Base-by-base conservation (phyloP, 2,888 invertebrate genomes). In the Acrobasis repandana region DNA sequence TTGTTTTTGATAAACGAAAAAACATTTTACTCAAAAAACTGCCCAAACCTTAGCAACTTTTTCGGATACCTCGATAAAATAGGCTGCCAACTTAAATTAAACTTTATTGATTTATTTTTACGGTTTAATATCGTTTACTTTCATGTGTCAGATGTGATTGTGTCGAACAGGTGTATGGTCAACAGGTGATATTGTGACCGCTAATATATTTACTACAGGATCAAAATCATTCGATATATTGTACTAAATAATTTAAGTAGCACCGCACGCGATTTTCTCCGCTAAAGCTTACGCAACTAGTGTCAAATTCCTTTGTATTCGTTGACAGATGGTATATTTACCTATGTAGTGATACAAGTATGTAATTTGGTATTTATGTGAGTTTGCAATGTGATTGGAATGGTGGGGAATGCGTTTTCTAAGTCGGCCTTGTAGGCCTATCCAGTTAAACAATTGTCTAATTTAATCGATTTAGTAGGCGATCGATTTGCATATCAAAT, bases 171-270 rank as follows among this genome's bases (percentile, higher is more conserved):
- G 91, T 91, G 91, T 82, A 73, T 72, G 66, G 74, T 72, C 78
- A 89, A 91, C 91, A 91, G 91, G 91, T 91, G 91, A 90, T 83
- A 85, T 86, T 85, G 82, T 82, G 85, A 86, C 86, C 86, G 83
- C 88, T 87, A 86, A 87, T 88, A 85, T 87, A 88, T 89, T 86
- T 83, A 77, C 77, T 81, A 80, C 82, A 83, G 82, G 82, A 82
- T 85, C 81, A 79, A 85, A 88, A 87, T 85, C 85, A 78, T 76
- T 80, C 82, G 80, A 87, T 83, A 86, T 86, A 85, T 83, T 84
- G 82, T 79, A 75, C 79, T 81, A 78, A 78, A 74, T 79, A 77
- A 74, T 76, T 71, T 61, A 67, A 67, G 61, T 63, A 54, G 59
- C 57, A 59, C 60, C 48, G 58, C 61, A 60, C 34, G n/a, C 52